Percentiles rank a stretch among this genome's conserved stretches.
phyloP scores from a whole-genome alignment of 2,113 vertebrate species.

The Dunckerocampus dactyliophorus region DNA sequence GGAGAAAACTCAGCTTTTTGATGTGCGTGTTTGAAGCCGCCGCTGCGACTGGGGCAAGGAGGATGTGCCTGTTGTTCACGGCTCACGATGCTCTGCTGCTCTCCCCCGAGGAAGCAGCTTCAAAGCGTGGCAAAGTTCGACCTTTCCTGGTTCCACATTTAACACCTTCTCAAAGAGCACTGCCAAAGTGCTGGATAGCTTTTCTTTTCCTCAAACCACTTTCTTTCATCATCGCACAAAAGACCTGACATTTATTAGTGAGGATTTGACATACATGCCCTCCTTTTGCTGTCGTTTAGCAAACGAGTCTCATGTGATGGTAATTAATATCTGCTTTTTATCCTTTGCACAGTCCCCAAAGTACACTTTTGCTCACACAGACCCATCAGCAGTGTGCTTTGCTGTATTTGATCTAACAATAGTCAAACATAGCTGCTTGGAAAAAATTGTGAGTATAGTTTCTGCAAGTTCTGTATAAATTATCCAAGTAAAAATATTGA shows the following conservation, averaged over 20 bases:
- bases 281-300: conserved; percentile 22
- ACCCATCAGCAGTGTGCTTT: conserved; percentile 1
- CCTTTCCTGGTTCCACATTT: conserved; percentile 57
- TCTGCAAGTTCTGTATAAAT: conserved; percentile 1
- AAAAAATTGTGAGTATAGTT: neutral
- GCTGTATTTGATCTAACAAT: conserved; percentile 1
- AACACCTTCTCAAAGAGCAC: conserved; percentile 48
- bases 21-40: conserved; percentile 62
- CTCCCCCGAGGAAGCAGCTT: conserved; percentile 50
- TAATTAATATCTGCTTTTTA: conserved; percentile 18
- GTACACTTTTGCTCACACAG: conserved; percentile 5
- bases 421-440: conserved; percentile 8
- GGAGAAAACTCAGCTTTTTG: conserved; percentile 50
- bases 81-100: conserved; percentile 37
- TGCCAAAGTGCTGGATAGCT: conserved; percentile 31
- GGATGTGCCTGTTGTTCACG: conserved; percentile 60
- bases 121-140: conserved; percentile 54
- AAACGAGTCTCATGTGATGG: conserved; percentile 10
- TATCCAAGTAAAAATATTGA: no score
- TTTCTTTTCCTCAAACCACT: conserved; percentile 14
- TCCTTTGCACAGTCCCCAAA: conserved; percentile 2
- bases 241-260: conserved; percentile 30
- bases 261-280: conserved; percentile 14
- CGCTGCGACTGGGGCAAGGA: conserved; percentile 34
- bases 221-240: conserved; percentile 38